A percentile compares a stretch with the other conserved stretches of the same genome.
These are phyloP conservation scores for Aphidius colemani DNA, from an alignment of 2,888 invertebrate species.

Conservation along the genomic window DNA sequence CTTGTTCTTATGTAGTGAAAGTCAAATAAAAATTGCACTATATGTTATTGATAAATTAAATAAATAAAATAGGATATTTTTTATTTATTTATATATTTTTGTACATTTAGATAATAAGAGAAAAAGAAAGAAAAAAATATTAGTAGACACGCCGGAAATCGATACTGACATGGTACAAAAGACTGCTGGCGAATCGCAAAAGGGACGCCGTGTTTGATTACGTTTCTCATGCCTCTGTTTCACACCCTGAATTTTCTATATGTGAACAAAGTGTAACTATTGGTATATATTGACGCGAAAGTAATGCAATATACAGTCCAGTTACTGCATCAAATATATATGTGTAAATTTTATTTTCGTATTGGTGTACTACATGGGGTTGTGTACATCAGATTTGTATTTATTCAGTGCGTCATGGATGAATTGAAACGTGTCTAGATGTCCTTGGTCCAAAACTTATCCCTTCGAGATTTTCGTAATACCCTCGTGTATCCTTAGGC, in stretches of 20 bases:
- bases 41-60: too few relatives aligned
- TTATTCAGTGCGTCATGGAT: conserved; percentile 47
- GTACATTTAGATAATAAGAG: background rate
- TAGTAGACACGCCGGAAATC: conserved; percentile 27
- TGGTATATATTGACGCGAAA: conserved; percentile 22
- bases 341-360: conserved; percentile 24
- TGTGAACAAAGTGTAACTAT: too few relatives aligned
- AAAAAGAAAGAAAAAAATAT: background rate
- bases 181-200: conserved; percentile 30
- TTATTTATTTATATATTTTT: too few relatives aligned
- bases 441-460: conserved; percentile 12
- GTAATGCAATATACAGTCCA: conserved; percentile 40
- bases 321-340: conserved; percentile 1
- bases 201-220: conserved; percentile 45
- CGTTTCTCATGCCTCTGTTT: conserved; percentile 39
- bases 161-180: conserved; percentile 28
- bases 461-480: conserved; percentile 42
- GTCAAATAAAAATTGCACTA: too few relatives aligned
- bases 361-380: conserved; percentile 22
- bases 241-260: conserved; percentile 43
- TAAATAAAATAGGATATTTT: too few relatives aligned
- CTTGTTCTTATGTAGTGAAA: background rate
- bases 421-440: conserved; percentile 9
- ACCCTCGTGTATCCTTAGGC: conserved; percentile 28
- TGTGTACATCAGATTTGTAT: conserved; percentile 32